phyloP scores from a whole-genome alignment of 2,797 vertebrate genomes.

The Lycodopsis pacificus region DNA sequence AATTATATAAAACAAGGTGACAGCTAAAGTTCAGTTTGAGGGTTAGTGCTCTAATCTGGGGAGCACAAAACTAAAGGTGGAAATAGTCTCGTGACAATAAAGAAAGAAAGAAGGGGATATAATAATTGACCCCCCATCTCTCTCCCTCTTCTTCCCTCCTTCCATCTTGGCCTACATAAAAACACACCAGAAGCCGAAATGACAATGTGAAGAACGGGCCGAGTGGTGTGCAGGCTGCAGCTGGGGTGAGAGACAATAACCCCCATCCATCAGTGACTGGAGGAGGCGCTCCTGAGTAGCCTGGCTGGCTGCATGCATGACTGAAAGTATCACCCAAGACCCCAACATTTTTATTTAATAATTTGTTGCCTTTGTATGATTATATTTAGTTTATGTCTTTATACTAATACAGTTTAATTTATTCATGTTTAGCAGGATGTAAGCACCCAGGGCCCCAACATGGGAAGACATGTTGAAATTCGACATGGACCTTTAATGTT shows the following conservation, averaged over 20 bases:
- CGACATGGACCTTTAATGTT: too few relatives aligned
- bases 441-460: not conserved
- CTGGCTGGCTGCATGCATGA: conserved; percentile 3
- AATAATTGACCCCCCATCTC: not conserved
- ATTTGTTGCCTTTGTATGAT: not conserved
- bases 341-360: not conserved
- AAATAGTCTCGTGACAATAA: not conserved
- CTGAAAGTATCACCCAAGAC: not conserved
- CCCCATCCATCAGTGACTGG: conserved; percentile 56
- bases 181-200: conserved; percentile 63
- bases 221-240: conserved; percentile 45
- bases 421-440: not conserved
- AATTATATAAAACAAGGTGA: conserved; percentile 37
- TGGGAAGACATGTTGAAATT: too few relatives aligned
- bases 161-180: conserved; percentile 75
- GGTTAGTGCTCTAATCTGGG: not conserved
- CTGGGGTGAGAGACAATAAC: conserved; percentile 37
- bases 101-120: conserved; percentile 1
- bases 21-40: conserved; percentile 21
- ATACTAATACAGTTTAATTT: not conserved
- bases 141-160: not conserved
- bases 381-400: not conserved
- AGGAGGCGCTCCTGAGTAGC: conserved; percentile 19
- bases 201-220: conserved; percentile 63
- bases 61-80: not conserved